A percentile compares a stretch with the other conserved stretches of the same genome.
Evolutionary conservation across 2,888 invertebrate species (phyloP).

Genomic region (Mythimna lalbum): DNA sequence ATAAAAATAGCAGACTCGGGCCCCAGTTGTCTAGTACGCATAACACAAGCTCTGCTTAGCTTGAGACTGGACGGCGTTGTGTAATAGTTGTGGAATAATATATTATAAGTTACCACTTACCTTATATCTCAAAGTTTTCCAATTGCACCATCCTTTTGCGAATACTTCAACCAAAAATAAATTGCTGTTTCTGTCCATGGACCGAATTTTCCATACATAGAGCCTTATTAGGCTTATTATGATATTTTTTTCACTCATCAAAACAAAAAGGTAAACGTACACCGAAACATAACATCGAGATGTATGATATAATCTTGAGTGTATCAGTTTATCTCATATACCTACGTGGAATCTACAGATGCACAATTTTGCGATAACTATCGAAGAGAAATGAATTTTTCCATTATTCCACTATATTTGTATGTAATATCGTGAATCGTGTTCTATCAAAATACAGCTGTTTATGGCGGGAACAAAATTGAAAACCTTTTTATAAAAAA

Average conservation of each 20-base stretch:
- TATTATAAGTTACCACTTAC: background rate
- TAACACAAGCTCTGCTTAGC: too few species aligned
- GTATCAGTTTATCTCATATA: conserved; percentile 41
- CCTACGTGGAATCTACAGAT: conserved; percentile 16
- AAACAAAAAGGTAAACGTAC: background rate
- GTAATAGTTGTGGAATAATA: too few species aligned
- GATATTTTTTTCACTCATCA: background rate
- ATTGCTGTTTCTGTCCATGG: background rate
- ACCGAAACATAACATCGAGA: conserved; percentile 5
- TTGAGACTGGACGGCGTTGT: too few species aligned
- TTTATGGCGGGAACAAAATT: background rate
- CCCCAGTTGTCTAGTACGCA: too few species aligned
- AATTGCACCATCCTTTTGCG: background rate
- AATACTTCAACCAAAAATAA: background rate
- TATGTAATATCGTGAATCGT: background rate
- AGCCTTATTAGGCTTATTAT: background rate
- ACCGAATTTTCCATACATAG: background rate
- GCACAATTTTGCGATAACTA: conserved; percentile 33
- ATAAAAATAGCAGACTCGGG: too few species aligned
- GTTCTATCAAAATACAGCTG: background rate
- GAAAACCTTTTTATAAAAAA: too few species aligned
- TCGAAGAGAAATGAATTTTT: background rate
- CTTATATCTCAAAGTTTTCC: background rate
- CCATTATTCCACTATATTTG: conserved; percentile 1
- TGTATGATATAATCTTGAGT: conserved; percentile 20